A percentile compares a stretch with the other conserved stretches of the same genome.
phyloP scores from a whole-genome alignment of 2,888 invertebrate species.

The Chrysolina haemoptera region DNA sequence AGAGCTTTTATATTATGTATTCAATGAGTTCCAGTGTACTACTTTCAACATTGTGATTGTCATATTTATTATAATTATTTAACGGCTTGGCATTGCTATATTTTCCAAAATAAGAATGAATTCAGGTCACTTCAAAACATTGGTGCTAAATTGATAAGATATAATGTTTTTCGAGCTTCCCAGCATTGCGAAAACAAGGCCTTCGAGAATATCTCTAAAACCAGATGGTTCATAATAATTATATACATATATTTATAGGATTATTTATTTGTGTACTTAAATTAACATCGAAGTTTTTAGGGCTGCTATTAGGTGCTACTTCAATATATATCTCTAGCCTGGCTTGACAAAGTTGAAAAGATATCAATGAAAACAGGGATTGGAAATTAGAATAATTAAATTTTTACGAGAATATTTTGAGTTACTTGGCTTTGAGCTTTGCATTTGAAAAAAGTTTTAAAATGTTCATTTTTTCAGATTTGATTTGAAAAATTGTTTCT shows the following conservation, averaged over 20 bases:
- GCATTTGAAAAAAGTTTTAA: neutral
- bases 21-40: conserved; percentile 10
- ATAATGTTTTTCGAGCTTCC: neutral
- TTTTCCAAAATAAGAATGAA: neutral
- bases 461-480: neutral
- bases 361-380: neutral
- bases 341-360: neutral
- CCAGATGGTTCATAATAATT: neutral
- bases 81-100: conserved; percentile 15
- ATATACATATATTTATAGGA: conserved; percentile 5
- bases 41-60: too few species aligned
- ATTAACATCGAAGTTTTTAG: conserved; percentile 11
- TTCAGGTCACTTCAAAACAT: conserved; percentile 13
- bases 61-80: conserved; percentile 18
- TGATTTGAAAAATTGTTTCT: too few species aligned
- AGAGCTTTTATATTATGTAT: conserved; percentile 23
- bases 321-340: neutral
- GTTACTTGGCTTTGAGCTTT: conserved; percentile 9
- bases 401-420: neutral
- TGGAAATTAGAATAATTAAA: neutral
- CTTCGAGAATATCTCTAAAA: conserved; percentile 3
- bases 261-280: conserved; percentile 15
- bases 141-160: conserved; percentile 26
- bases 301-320: conserved; percentile 9
- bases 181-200: neutral